A percentile compares a stretch with the other conserved stretches of the same genome.
Evolutionary conservation across 2,888 invertebrate genomes (phyloP).

Genomic region (Drosophila mercatorum): DNA sequence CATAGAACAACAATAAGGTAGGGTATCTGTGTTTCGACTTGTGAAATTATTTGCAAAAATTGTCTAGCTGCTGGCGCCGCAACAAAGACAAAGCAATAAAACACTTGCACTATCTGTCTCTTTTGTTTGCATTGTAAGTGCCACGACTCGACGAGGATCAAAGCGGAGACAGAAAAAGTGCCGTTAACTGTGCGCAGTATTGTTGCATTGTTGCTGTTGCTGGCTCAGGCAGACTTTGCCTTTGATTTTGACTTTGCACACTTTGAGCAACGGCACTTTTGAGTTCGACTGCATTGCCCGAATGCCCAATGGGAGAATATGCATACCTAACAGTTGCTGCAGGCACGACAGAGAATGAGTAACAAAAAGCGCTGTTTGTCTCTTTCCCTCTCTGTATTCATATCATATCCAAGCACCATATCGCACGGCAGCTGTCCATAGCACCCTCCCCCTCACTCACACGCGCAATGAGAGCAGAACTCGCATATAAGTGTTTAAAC

Average conservation of each 20-base stretch:
- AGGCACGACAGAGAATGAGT: conserved; percentile 8
- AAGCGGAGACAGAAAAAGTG: background rate
- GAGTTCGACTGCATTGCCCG: background rate
- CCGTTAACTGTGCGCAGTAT: background rate
- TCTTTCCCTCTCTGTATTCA: conserved; percentile 26
- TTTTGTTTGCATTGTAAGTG: background rate
- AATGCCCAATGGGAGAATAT: conserved; percentile 1
- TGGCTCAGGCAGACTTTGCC: background rate
- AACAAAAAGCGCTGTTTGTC: background rate
- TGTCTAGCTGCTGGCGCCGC: background rate
- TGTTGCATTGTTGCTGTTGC: background rate
- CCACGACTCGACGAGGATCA: background rate
- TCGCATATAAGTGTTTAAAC: conserved; percentile 62
- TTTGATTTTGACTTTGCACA: background rate
- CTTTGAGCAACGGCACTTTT: background rate
- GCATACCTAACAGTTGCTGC: conserved; percentile 18
- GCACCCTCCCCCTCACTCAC: background rate
- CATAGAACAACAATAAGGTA: background rate
- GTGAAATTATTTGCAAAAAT: no score
- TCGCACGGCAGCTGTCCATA: conserved; percentile 27
- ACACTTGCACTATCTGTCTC: background rate
- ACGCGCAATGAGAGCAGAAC: conserved; percentile 34
- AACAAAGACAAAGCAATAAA: background rate
- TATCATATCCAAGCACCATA: conserved; percentile 50
- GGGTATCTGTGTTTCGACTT: background rate